Evolutionary conservation across 2,888 invertebrate species (phyloP), one percentile per base, ranked within the genome.

Genomic region (Syritta pipiens): DNA sequence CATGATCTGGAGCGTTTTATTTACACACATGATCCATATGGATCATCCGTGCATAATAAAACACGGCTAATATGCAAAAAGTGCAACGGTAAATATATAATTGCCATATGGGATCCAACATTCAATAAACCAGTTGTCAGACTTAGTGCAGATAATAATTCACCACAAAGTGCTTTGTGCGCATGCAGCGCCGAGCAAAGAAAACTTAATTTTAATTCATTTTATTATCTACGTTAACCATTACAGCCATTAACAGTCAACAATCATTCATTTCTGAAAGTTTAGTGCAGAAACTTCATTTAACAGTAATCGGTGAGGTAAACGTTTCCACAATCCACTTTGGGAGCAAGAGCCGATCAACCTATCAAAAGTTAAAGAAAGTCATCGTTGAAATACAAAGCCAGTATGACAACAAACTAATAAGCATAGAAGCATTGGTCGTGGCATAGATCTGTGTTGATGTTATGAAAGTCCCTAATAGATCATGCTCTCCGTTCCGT

Each of bases 31-130:
- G n/a, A n/a, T n/a, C n/a, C n/a, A n/a, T n/a, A n/a, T n/a, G n/a
- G n/a, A n/a, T n/a, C n/a, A n/a, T n/a, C n/a, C n/a, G n/a, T n/a
- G n/a, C n/a, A n/a, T n/a, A n/a, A n/a, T n/a, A n/a, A n/a, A n/a
- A n/a, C n/a, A n/a, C n/a, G n/a, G n/a, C n/a, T 44, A 0, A 14
- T 9, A 4, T 68, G 42, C 9, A 51, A 10, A 0, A 55, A 20
- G 0, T 57, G 67, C 26, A 7, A n/a, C 1, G 49, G 49, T 0
- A 51, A 24, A 32, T 42, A 68, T n/a, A 10, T 68, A 7, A 6
- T 42, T 1, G 1, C 28, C 1, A 49, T 49, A 49, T 49, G 57
- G 5, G 48, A 68, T 2, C 57, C 59, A 20, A 20, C 10, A 20
- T 57, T 17, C 7, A 30, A 35, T 19, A 19, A 46, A n/a, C n/a